Percentiles rank a stretch among this genome's conserved stretches.
Conservation (phyloP, 2,888 invertebrate genomes). For the Dynastes tityus region DNA sequence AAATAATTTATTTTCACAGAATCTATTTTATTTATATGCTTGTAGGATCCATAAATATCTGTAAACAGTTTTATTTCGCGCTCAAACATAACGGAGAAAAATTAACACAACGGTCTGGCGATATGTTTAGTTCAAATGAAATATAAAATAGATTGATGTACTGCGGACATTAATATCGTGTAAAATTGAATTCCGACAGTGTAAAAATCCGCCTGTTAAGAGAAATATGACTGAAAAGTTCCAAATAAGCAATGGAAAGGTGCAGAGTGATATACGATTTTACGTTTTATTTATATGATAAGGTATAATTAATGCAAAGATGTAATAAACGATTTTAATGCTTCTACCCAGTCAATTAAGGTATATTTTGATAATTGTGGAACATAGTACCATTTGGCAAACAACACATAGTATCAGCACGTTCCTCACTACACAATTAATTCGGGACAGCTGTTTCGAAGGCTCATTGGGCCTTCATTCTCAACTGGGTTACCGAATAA, state of each 20-base stretch:
- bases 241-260: not conserved
- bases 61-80: not conserved
- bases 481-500: too few relatives aligned
- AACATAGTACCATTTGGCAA: too few relatives aligned
- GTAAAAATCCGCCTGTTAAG: not conserved
- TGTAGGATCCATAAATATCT: constrained; percentile 11
- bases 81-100: not conserved
- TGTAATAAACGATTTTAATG: too few relatives aligned
- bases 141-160: constrained; percentile 1
- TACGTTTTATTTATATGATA: too few relatives aligned
- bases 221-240: not conserved
- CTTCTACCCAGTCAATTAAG: too few relatives aligned
- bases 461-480: too few relatives aligned
- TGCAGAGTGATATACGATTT: too few relatives aligned
- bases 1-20: constrained; percentile 17
- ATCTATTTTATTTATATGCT: not conserved
- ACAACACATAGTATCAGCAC: too few relatives aligned
- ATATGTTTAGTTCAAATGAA: not conserved
- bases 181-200: not conserved
- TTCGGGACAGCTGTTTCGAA: too few relatives aligned
- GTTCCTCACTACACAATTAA: too few relatives aligned
- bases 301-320: too few relatives aligned
- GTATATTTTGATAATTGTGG: too few relatives aligned
- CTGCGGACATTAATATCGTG: not conserved
- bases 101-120: not conserved